These are phyloP conservation scores for Caenorhabditis macrosperma DNA, from an alignment of 2,888 invertebrate genomes.

Conservation along the genomic window DNA sequence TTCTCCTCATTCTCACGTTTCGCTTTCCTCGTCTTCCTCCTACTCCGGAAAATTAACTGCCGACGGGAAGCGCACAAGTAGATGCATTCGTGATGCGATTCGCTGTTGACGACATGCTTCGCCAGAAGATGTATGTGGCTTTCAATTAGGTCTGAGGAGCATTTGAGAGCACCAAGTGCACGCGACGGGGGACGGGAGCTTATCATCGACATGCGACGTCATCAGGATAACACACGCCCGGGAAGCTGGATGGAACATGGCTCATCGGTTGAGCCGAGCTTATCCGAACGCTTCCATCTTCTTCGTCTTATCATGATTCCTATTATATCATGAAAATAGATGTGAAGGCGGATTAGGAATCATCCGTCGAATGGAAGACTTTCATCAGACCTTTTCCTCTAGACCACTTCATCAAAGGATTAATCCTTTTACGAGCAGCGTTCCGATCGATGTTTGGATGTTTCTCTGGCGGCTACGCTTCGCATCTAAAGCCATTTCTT, in stretches of 20 bases:
- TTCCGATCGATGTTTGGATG: too few species aligned
- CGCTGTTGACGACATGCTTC: conserved; percentile 7
- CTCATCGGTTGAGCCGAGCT: conserved; percentile 32
- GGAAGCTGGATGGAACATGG: not conserved
- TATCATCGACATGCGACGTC: not conserved
- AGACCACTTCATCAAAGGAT: conserved; percentile 31
- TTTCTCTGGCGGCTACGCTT: too few species aligned
- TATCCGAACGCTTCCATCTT: conserved; percentile 31
- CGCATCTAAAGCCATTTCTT: too few species aligned
- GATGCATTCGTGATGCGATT: conserved; percentile 9
- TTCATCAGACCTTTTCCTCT: conserved; percentile 25
- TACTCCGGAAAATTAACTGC: conserved; percentile 4
- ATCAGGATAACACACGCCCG: too few species aligned
- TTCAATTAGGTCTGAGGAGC: conserved; percentile 5
- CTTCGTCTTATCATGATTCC: conserved; percentile 18
- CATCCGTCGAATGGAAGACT: conserved; percentile 27
- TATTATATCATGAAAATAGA: conserved; percentile 20
- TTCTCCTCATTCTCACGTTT: not conserved
- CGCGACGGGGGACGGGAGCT: not conserved
- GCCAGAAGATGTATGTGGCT: not conserved
- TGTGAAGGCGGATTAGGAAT: conserved; percentile 13
- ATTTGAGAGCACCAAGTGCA: not conserved
- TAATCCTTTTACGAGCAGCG: conserved; percentile 6
- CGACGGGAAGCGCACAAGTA: not conserved
- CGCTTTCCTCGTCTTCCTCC: not conserved